phyloP scores from a whole-genome alignment of 2,113 vertebrate species.

The Clupea harengus region DNA sequence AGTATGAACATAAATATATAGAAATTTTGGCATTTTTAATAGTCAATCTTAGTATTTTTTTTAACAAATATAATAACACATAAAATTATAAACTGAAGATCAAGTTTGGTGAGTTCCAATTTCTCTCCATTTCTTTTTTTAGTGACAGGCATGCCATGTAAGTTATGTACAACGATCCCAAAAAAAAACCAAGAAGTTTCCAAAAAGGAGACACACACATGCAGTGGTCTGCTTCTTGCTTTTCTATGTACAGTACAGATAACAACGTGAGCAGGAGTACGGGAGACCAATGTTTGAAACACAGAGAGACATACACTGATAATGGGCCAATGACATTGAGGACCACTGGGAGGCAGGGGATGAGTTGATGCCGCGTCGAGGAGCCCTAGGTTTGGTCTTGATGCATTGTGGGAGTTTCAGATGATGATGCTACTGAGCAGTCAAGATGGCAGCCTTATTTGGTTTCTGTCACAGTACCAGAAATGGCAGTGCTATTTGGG shows the following conservation, averaged over 20 bases:
- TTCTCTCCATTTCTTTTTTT: neutral
- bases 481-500: too few species aligned
- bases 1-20: neutral
- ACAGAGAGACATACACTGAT: neutral
- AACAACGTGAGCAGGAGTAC: neutral
- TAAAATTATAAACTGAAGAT: neutral
- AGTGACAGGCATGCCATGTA: neutral
- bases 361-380: neutral
- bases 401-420: neutral
- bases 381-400: neutral
- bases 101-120: neutral
- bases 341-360: too few species aligned
- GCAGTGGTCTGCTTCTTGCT: neutral
- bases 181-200: neutral
- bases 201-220: neutral
- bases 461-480: neutral
- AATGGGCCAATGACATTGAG: too few species aligned
- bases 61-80: neutral
- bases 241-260: conserved; percentile 32
- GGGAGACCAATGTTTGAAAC: neutral
- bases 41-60: neutral
- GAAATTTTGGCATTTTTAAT: neutral
- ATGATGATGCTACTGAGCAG: neutral
- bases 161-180: conserved; percentile 15
- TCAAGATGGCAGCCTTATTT: too few species aligned